Conservation (phyloP, 2,797 vertebrate genomes). For the Thalassophryne amazonica region DNA sequence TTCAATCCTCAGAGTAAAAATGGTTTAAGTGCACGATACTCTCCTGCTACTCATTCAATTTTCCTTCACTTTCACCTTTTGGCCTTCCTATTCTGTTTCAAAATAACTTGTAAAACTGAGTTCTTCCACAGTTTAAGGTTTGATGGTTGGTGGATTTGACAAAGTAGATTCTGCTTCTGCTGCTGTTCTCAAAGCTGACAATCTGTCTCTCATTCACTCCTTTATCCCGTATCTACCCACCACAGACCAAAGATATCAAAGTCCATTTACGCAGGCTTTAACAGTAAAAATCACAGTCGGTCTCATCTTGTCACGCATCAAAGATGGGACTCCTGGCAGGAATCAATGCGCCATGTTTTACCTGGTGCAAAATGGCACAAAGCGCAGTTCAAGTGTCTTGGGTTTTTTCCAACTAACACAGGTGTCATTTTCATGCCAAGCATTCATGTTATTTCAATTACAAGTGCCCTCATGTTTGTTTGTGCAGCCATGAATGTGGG, state of each 20-base stretch:
- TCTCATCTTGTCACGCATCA: neutral
- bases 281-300: neutral
- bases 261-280: neutral
- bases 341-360: neutral
- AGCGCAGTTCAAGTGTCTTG: too few relatives aligned
- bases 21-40: slow-evolving; percentile 1
- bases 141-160: neutral
- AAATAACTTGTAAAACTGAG: neutral
- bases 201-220: neutral
- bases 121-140: neutral
- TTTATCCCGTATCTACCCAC: neutral
- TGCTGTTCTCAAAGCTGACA: too few relatives aligned
- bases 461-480: too few relatives aligned
- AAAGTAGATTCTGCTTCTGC: neutral
- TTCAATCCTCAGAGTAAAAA: neutral
- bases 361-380: too few relatives aligned
- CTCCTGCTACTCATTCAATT: neutral
- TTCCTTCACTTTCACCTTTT: neutral
- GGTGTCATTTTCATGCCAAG: too few relatives aligned
- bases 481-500: too few relatives aligned
- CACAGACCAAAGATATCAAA: neutral
- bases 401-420: too few relatives aligned
- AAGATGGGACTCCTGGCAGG: neutral
- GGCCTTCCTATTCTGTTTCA: neutral
- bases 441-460: too few relatives aligned